Base-by-base conservation (phyloP, 2,888 invertebrate species). In the Calameuta idolon region DNA sequence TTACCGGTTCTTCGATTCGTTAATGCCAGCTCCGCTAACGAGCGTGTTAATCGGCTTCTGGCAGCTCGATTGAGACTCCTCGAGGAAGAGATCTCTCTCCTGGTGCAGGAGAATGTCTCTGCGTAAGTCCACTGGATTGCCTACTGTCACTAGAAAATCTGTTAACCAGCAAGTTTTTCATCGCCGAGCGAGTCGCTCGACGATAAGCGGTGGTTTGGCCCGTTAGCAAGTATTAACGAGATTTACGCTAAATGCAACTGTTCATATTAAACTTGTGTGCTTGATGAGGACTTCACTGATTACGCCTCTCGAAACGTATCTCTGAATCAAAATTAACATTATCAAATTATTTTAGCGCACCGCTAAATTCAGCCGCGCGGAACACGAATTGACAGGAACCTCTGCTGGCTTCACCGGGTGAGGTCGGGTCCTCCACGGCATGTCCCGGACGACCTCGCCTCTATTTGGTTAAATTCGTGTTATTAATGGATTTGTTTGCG, bases 401-500 rank as follows among this genome's bases (percentile, higher is more conserved):
- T 88, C 84, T 82, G 85, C 84, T 84, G 85, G 82, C 79, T 78
- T 73, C 68, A 34, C 73, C 79, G 83, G 82, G 79, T 81, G 81
- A 78, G 77, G 79, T 37, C 74, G 80, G 80, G 35, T 33, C 75
- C 76, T 77, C 73, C 76, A 77, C 78, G 83, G 34, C 74, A 35
- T 55, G 74, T 37, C 55, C 74, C 76, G 40, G 55, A 74, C 69
- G 81, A 76, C 76, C 80, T 79, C 79, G 75, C 75, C 79, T 77
- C 37, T 80, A 79, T 85, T 82, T 77, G 83, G 87, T 85, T 87
- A 85, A 85, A 85, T 87, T 89, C 85, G 84, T 86, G 87, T 89
- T 90, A 90, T 89, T 89, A 89, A 90, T 89, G 89, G 88, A 87
- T 89, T 89, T 87, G 90, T 90, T 90, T 88, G 87, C 87, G 87